A percentile compares a stretch with the other conserved stretches of the same genome.
Conservation (phyloP, 2,797 vertebrate genomes). For the Podarcis lilfordi region DNA sequence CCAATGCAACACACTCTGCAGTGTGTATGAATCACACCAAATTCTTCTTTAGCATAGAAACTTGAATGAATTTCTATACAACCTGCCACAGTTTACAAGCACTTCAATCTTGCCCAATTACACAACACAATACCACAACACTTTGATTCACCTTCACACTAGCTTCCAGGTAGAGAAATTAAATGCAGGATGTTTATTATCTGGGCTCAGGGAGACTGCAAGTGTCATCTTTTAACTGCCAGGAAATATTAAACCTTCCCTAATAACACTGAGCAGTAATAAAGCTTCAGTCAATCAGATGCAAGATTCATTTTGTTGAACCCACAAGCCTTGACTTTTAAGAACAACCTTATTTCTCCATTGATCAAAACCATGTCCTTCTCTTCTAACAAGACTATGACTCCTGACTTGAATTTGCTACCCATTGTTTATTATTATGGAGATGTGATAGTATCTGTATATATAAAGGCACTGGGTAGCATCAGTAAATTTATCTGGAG, state of each 20-base stretch:
- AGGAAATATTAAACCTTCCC: not conserved
- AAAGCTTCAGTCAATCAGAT: not conserved
- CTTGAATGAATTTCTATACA: not conserved
- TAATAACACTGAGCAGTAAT: not conserved
- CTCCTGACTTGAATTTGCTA: not conserved
- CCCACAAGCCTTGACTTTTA: no score
- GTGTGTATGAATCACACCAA: not conserved
- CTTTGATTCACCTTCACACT: not conserved
- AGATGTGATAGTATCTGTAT: not conserved
- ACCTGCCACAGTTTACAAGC: not conserved
- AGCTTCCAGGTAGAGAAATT: not conserved
- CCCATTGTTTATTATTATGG: not conserved
- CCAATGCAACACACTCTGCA: not conserved
- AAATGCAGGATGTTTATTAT: not conserved
- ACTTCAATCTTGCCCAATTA: no score
- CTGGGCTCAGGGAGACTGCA: not conserved
- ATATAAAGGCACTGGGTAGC: not conserved
- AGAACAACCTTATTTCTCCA: not conserved
- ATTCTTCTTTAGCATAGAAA: not conserved
- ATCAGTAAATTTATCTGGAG: not conserved
- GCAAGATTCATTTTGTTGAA: not conserved
- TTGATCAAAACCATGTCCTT: not conserved
- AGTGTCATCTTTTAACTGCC: not conserved
- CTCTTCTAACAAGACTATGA: not conserved
- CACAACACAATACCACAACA: not conserved